Conservation (phyloP, 2,888 invertebrate species). For the Drosophila koepferae region DNA sequence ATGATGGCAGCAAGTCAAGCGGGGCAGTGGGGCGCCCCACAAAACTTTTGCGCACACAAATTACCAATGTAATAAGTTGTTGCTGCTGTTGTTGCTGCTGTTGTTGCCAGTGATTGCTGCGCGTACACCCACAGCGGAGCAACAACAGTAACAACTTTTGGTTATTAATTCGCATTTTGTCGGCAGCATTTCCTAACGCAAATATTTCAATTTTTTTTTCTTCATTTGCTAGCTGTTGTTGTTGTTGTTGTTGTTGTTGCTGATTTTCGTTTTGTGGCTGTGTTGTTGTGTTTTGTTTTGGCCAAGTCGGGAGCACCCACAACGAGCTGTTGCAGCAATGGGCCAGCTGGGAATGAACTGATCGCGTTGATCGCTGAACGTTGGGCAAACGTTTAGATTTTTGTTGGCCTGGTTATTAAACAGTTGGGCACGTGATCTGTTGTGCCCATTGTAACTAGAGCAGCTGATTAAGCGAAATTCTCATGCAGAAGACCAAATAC, state of each 20-base stretch:
- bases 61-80: conserved; percentile 62
- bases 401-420: conserved; percentile 16
- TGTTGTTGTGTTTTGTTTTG: background rate
- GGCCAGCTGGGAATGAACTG: conserved; percentile 31
- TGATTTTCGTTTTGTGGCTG: conserved; percentile 2
- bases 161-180: conserved; percentile 75
- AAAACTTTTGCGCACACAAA: conserved; percentile 63
- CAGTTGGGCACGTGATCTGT: conserved; percentile 8
- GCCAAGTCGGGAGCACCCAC: conserved; percentile 17
- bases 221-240: conserved; percentile 1
- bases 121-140: conserved; percentile 47
- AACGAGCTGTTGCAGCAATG: conserved; percentile 24
- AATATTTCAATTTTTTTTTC: conserved; percentile 50
- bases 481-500: conserved; percentile 19
- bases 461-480: conserved; percentile 26
- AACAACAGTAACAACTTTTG: conserved; percentile 24
- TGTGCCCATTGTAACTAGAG: conserved; percentile 16
- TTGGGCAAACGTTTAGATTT: conserved; percentile 32
- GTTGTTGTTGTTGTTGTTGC: background rate
- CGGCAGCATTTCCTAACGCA: conserved; percentile 66
- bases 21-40: conserved; percentile 58
- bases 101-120: conserved; percentile 46
- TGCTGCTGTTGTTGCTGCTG: conserved; percentile 23
- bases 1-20: conserved; percentile 37
- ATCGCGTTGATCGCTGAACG: conserved; percentile 15